phyloP scores from a whole-genome alignment of 2,797 vertebrate species.

The Peromyscus attwateri region DNA sequence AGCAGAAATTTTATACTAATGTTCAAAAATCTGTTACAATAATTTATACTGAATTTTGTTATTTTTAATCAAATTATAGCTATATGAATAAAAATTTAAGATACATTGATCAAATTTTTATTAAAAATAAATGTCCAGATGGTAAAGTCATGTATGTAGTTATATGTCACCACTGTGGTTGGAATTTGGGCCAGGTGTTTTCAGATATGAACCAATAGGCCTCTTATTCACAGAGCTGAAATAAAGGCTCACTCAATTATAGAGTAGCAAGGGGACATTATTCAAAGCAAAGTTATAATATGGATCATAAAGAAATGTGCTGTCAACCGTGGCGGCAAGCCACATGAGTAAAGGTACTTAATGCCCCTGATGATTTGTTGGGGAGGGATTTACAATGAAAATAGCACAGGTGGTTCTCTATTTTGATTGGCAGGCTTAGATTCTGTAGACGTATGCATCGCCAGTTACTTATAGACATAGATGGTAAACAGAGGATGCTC shows the following conservation, averaged over 20 bases:
- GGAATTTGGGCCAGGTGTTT: not conserved
- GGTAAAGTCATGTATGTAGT: not conserved
- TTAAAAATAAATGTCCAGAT: constrained; percentile 41
- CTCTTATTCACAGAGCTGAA: not conserved
- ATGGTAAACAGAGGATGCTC: not conserved
- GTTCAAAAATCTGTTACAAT: not conserved
- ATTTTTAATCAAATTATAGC: constrained; percentile 42
- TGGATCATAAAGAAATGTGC: not conserved
- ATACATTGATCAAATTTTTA: not conserved
- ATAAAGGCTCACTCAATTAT: not conserved
- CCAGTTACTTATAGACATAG: not conserved
- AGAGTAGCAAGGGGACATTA: not conserved
- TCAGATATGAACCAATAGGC: not conserved
- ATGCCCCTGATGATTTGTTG: not conserved
- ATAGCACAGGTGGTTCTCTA: too few species aligned
- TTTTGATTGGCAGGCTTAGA: not conserved
- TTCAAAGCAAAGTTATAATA: not conserved
- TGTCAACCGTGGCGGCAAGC: not conserved
- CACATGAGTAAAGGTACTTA: not conserved
- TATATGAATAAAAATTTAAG: constrained; percentile 37
- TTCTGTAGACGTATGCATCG: not conserved
- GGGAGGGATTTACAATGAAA: not conserved
- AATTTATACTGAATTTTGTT: constrained; percentile 26
- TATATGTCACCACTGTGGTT: too few species aligned
- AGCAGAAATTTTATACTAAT: constrained; percentile 32